Evolutionary conservation across 2,888 invertebrate species (phyloP), one percentile per base, ranked within the genome.

Genomic region (Parasteatoda lunata): DNA sequence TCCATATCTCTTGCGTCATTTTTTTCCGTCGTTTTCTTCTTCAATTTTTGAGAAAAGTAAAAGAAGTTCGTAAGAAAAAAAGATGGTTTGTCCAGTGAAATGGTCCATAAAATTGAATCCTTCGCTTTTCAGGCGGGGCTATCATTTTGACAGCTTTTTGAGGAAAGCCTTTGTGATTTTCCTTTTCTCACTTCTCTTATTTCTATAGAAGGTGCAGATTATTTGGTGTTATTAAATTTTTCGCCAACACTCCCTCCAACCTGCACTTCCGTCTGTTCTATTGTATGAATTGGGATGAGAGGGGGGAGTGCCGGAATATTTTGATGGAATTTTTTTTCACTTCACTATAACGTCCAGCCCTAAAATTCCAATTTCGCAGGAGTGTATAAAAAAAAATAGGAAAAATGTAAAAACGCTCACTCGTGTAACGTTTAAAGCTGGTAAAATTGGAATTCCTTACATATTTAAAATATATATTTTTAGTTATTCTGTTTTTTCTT

Each of bases 51-150:
- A 68, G 77, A 13, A 45, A 68, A 68, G 66, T 9, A 68, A 15
- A 68, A 30, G 66, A 45, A 65, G 72, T 70, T 48, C 65, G 64
- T 48, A 71, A 72, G 72, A 68, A 71, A 73, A 49, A 30, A 71
- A 54, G 79, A 81, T 73, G 81, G 81, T 81, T 81, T 81, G 81
- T 81, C 81, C 81, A 81, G 81, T 47, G 81, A 81, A 81, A 81
- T 81, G 81, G 81, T 68, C 81, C 73, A 73, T 81, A 81, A 81
- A 81, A 81, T 81, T 81, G 81, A 81, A 81, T 73, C 73, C 73
- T 73, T 73, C 73, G 73, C 81, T 66, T 70, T 81, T 81, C 71
- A 65, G 64, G 15, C 49, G 66, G 51, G 51, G 73, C 81, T 81
- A 81, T 75, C 81, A 81, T 81, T 73, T 81, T 81, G 81, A 81